Conservation (phyloP, 1,140 invertebrate species). For the Bacillus rossius region DNA sequence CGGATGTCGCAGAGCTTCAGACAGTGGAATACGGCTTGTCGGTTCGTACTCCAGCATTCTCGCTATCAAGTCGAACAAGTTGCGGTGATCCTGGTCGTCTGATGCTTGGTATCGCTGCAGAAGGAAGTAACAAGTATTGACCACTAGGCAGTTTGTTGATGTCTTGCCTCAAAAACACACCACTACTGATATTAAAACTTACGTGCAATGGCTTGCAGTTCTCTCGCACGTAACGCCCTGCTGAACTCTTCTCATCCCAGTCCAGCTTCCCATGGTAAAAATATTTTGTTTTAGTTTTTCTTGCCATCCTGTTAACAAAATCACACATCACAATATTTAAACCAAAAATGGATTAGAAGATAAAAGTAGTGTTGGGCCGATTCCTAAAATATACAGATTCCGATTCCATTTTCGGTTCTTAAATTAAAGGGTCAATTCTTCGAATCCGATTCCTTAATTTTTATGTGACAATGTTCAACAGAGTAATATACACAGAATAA, state of each 20-base stretch:
- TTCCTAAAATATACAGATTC: too few species aligned
- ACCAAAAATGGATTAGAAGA: too few species aligned
- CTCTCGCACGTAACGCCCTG: conserved; percentile 94
- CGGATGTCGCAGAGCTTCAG: conserved; percentile 85
- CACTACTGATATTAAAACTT: too few species aligned
- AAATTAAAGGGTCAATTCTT: too few species aligned
- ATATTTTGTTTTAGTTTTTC: conserved; percentile 96
- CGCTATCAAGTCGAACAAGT: conserved; percentile 91
- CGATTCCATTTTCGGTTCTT: too few species aligned
- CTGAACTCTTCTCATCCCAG: conserved; percentile 92
- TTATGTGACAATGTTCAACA: too few species aligned
- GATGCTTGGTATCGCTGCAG: conserved; percentile 84
- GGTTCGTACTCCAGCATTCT: conserved; percentile 98
- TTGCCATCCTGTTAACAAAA: conserved; percentile 67
- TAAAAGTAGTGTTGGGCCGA: too few species aligned
- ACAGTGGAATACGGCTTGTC: conserved; percentile 77
- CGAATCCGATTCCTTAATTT: too few species aligned
- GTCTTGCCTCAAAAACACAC: too few species aligned
- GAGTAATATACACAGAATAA: too few species aligned
- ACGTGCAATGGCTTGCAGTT: conserved; percentile 95
- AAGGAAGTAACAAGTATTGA: conserved; percentile 16
- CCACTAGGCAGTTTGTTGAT: too few species aligned
- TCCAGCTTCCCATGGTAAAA: conserved; percentile 92
- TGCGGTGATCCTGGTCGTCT: conserved; percentile 85
- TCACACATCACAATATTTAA: too few species aligned